Percentiles rank a stretch among this genome's conserved stretches.
Evolutionary conservation across 2,888 invertebrate genomes (phyloP).

Genomic region (Eugnorisma glareosa): DNA sequence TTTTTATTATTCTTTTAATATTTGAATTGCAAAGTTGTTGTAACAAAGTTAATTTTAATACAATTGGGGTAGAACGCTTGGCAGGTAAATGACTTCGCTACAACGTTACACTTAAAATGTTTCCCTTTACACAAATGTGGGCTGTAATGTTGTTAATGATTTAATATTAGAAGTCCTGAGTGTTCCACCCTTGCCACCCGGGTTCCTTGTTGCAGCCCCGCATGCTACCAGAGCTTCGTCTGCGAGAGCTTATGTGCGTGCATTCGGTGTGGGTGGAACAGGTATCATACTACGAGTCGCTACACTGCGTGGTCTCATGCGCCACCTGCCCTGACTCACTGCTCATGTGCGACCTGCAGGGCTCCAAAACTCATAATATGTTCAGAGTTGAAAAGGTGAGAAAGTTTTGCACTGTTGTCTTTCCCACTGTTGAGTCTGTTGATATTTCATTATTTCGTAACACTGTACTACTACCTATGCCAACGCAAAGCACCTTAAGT

Average conservation of each 20-base stretch:
- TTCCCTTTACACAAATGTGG: background rate
- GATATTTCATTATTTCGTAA: background rate
- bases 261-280: constrained; percentile 93
- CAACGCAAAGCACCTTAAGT: background rate
- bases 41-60: too few species aligned
- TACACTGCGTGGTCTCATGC: constrained; percentile 93
- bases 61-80: too few species aligned
- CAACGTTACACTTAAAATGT: too few species aligned
- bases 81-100: too few species aligned
- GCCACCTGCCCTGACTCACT: constrained; percentile 91
- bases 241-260: constrained; percentile 89
- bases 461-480: background rate
- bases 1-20: too few species aligned
- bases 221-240: constrained; percentile 85
- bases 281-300: constrained; percentile 92
- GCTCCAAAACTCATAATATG: constrained; percentile 89
- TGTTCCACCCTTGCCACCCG: background rate
- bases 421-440: too few species aligned
- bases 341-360: constrained; percentile 91
- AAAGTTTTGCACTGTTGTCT: background rate
- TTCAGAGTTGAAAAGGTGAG: constrained; percentile 90
- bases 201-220: constrained; percentile 78
- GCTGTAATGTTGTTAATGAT: too few species aligned
- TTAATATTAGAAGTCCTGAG: background rate
- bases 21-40: too few species aligned